Evolutionary conservation across 2,888 invertebrate genomes (phyloP).

Genomic region (Netelia melanura): DNA sequence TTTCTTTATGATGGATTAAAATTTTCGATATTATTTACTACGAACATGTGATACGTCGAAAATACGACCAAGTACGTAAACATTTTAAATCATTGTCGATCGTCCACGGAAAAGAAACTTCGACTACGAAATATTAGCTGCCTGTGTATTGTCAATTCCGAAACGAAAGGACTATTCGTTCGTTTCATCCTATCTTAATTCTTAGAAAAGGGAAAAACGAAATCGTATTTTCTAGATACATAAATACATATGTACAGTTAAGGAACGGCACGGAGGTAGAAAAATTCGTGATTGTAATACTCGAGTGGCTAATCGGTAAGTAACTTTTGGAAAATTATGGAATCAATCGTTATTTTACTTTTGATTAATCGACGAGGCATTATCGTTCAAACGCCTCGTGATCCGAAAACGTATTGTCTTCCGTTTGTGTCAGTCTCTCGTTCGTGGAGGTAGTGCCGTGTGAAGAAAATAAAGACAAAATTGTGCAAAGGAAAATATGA

Average conservation of each 20-base stretch:
- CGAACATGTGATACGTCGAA: constrained; percentile 19
- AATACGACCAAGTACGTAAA: constrained; percentile 19
- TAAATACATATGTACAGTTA: constrained; percentile 71
- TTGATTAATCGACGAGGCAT: not conserved
- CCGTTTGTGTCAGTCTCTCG: constrained; percentile 57
- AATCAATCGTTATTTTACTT: constrained; percentile 5
- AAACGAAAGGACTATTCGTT: constrained; percentile 38
- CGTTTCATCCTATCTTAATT: constrained; percentile 57
- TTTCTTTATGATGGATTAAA: constrained; percentile 28
- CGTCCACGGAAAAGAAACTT: constrained; percentile 7
- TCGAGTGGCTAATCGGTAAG: constrained; percentile 14
- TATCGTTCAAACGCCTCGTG: not conserved
- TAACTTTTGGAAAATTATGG: constrained; percentile 29
- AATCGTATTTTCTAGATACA: constrained; percentile 61
- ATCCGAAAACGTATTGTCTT: constrained; percentile 10
- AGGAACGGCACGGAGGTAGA: constrained; percentile 61
- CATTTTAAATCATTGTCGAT: not conserved
- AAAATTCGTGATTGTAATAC: constrained; percentile 46
- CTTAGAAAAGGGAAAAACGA: constrained; percentile 34
- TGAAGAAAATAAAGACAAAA: constrained; percentile 21
- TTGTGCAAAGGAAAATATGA: constrained; percentile 40
- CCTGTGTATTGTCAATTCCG: constrained; percentile 49
- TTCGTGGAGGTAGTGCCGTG: constrained; percentile 42
- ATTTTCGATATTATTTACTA: constrained; percentile 36
- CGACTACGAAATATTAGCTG: constrained; percentile 41